Base-by-base conservation (phyloP, 2,888 invertebrate genomes). In the Heliconius ismenius region DNA sequence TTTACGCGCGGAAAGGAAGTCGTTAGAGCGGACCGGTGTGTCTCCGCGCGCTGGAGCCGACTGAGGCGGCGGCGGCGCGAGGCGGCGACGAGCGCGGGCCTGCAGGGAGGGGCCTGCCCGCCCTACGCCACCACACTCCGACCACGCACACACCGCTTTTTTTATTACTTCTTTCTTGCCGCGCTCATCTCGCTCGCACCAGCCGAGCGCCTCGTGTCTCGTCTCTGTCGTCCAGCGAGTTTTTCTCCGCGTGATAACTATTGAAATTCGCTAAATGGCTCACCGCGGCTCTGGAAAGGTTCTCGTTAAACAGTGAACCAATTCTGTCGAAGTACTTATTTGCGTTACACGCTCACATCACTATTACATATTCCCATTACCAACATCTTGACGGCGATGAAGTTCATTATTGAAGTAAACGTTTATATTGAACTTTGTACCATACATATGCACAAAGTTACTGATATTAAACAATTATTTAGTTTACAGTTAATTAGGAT, bases 261-360 rank as follows among this genome's bases (percentile, higher is more conserved):
- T 94, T 93, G 93, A 94, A 93, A 93, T 93, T 93, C 92, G 93
- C 93, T 93, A 93, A 94, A 94, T 90, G 92, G 92, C 90, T 93
- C 92, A 89, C 92, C 91, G 91, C 92, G 91, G 91, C 89, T 92
- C 90, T 92, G 93, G 92, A 94, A 93, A 92, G 93, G 91, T 91
- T 89, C 92, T 92, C 91, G 92, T 93, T 93, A 93, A 93, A 92
- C 91, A 91, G 90, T 90, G 90, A 92, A 89, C 88, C 89, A 92
- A 93, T 93, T 88, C 88, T 91, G 92, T 92, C 90, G 87, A 89
- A 87, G 90, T 92, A 92, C 93, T 93, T 93, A 91, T 92, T 91
- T 89, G 87, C 87, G 87, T 89, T 91, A 90, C 87, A 89, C 85
- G 88, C 83, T 87, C 86, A 84, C 88, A 87, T 89, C 89, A 88